Conservation (phyloP, 2,888 invertebrate species). For the Oscheius sp. region DNA sequence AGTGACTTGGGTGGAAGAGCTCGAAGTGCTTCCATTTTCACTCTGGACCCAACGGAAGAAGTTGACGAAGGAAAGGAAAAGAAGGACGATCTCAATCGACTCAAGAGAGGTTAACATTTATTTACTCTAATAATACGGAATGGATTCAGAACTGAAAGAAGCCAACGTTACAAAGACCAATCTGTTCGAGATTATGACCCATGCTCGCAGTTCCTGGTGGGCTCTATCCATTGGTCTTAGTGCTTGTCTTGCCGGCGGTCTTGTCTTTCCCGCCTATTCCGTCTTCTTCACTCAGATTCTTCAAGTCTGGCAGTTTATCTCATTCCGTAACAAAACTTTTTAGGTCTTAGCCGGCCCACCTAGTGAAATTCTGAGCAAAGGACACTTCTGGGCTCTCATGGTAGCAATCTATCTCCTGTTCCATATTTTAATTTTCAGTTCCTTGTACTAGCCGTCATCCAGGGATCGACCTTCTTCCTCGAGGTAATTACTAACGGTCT, state of each 20-base stretch:
- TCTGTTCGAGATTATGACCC: slow-evolving; percentile 70
- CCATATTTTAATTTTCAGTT: slow-evolving; percentile 35
- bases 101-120: slow-evolving; percentile 43
- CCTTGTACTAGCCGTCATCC: slow-evolving; percentile 73
- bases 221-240: slow-evolving; percentile 73
- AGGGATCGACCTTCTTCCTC: slow-evolving; percentile 72
- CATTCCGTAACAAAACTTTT: slow-evolving; percentile 2
- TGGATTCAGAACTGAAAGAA: slow-evolving; percentile 50
- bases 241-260: slow-evolving; percentile 73
- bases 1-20: slow-evolving; percentile 34
- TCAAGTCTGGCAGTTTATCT: slow-evolving; percentile 41
- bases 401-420: too few relatives aligned
- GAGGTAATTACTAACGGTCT: slow-evolving; percentile 11
- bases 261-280: slow-evolving; percentile 76
- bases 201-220: slow-evolving; percentile 68
- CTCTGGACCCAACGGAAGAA: slow-evolving; percentile 34
- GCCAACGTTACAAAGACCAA: slow-evolving; percentile 52
- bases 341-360: slow-evolving; percentile 61
- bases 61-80: slow-evolving; percentile 47
- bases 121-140: neutral
- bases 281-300: slow-evolving; percentile 74
- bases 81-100: slow-evolving; percentile 47
- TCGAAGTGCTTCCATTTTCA: slow-evolving; percentile 44
- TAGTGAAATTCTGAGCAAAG: slow-evolving; percentile 71
- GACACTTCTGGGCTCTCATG: slow-evolving; percentile 76